phyloP scores from a whole-genome alignment of 2,113 vertebrate genomes.

The Perca flavescens region DNA sequence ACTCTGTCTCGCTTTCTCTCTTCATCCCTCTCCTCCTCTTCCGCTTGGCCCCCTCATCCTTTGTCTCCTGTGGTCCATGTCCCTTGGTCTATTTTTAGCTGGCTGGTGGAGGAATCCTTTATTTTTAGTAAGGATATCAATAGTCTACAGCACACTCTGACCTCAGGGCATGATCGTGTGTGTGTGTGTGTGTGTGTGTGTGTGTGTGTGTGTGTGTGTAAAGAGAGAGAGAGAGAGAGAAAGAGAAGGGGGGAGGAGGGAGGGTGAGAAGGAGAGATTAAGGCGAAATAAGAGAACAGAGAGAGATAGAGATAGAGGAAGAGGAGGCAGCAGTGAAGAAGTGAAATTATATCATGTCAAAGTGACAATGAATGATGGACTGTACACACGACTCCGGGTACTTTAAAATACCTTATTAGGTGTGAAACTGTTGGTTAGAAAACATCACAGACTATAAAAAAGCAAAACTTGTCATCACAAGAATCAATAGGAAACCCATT shows the following conservation, averaged over 20 bases:
- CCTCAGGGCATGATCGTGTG: conserved; percentile 67
- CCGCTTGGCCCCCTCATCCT: conserved; percentile 51
- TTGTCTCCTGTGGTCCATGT: conserved; percentile 74
- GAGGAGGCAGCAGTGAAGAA: conserved; percentile 43
- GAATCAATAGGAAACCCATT: background rate
- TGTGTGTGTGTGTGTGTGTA: too few relatives aligned
- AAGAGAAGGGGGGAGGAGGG: background rate
- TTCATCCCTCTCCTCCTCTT: conserved; percentile 26
- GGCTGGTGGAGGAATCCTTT: conserved; percentile 78
- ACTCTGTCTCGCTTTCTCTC: conserved; percentile 27
- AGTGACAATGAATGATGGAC: conserved; percentile 65
- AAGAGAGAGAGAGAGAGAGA: conserved; percentile 22
- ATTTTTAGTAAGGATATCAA: conserved; percentile 86
- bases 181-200: background rate
- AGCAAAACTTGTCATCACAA: background rate
- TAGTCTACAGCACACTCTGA: conserved; percentile 82
- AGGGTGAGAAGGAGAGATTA: conserved; percentile 37
- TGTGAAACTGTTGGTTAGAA: background rate
- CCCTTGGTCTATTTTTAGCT: conserved; percentile 79
- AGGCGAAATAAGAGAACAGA: conserved; percentile 19
- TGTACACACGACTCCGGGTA: conserved; percentile 26
- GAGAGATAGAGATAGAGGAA: conserved; percentile 36
- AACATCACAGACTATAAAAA: background rate
- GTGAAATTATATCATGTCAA: conserved; percentile 56
- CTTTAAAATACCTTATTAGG: conserved; percentile 4